A percentile compares a stretch with the other conserved stretches of the same genome.
Evolutionary conservation across 2,888 invertebrate genomes (phyloP).

Genomic region (Aphodius sticticus): DNA sequence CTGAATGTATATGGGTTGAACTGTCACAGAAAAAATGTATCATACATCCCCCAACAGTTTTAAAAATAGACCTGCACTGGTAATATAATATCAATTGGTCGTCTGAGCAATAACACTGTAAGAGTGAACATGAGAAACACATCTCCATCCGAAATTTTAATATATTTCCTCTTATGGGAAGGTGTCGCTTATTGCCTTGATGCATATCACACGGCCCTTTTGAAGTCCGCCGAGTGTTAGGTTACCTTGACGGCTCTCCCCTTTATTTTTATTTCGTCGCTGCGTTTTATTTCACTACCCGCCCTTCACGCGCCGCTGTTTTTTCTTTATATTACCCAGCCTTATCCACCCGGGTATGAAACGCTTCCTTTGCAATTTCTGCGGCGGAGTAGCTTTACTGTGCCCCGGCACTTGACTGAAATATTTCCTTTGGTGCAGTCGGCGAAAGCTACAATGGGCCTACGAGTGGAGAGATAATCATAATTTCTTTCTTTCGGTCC

Average conservation of each 20-base stretch:
- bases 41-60: no score
- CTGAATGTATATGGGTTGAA: no score
- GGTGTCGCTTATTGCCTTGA: not conserved
- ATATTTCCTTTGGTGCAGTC: constrained; percentile 4
- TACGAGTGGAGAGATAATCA: not conserved
- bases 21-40: no score
- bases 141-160: not conserved
- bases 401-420: not conserved
- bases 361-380: constrained; percentile 4
- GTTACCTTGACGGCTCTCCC: not conserved
- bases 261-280: constrained; percentile 4
- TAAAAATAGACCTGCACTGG: no score
- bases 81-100: no score
- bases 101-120: no score
- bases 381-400: not conserved
- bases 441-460: not conserved
- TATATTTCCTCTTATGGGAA: not conserved
- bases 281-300: not conserved
- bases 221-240: not conserved
- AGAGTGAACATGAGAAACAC: not conserved
- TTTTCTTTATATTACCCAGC: not conserved
- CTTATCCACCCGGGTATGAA: not conserved
- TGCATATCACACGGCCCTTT: not conserved
- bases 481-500: not conserved
- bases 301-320: not conserved